Evolutionary conservation across 2,113 vertebrate genomes (phyloP), one percentile per base, ranked within the genome.

Genomic region (Megaceryle torquata): DNA sequence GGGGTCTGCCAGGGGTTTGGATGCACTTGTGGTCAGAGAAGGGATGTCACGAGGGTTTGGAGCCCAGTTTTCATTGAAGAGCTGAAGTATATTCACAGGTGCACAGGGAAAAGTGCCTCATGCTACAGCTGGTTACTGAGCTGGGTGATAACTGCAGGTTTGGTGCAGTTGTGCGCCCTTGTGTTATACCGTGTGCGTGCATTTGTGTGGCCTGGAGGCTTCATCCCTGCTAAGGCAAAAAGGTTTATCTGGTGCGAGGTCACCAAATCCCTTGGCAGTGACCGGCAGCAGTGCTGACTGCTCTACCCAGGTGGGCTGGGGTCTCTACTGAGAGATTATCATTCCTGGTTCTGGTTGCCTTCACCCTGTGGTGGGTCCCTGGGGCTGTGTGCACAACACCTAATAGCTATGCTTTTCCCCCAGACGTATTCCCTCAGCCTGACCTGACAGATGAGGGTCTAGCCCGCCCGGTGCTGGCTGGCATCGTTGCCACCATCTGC

Each of bases 401-500:
- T 21, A 3, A 6, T 9, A 3, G 5, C 19, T 24, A 2, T 16
- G 43, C 37, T 60, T 79, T 50, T 41, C 41, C 33, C 61, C 86
- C 98, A 99, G 99, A 99, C 92, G 98, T 99, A 96, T 99, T 99
- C 98, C 99, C 99, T 69, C 99, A 97, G 93, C 98, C 99, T 51
- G 99, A 99, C 97, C 96, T 99, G 98, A 98, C 98, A 3, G 99
- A 99, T 0, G 99, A 99, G 21, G 99, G 99, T 80, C 98, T 99
- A 96, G 99, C 99, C 11, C 98, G 99, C 88, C 99, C 99, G 0
- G 99, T 99, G 96, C 98, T 99, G 97, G 99, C 99, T 46, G 99
- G 99, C 51, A 99, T 99, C 6, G 99, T 99, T 86, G 99, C 99
- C 74, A 99, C 99, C 93, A 99, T 99, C 96, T 99, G 99, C 96